Base-by-base conservation (phyloP, 2,888 invertebrate species). In the Hirtodrosophila cameraria region DNA sequence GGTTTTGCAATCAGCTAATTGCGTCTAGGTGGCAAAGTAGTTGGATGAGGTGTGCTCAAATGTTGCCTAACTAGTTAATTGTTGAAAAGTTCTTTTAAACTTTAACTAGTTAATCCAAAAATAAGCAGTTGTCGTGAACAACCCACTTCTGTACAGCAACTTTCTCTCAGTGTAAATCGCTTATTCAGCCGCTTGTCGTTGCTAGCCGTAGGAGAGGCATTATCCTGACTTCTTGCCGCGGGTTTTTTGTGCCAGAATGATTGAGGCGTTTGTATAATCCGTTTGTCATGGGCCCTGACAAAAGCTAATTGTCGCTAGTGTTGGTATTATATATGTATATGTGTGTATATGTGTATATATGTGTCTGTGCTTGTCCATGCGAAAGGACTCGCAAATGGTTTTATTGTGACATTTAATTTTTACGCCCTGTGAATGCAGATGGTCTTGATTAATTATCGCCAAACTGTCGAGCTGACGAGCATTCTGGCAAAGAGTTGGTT, bases 231-330 rank as follows among this genome's bases (percentile, higher is more conserved):
- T 63, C 65, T 66, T 72, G 72, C 77, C 75, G 68, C 72, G 77
- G 48, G 38, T 42, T 54, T 66, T 60, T 48, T 63, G 59, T 62
- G 54, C 35, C 68, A 53, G 55, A 76, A 79, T 72, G 76, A 79
- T 82, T 82, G 79, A 79, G 71, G 72, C 79, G 77, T 82, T 81
- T 71, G 67, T 70, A 66, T 79, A 82, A 82, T 82, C 77, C 79
- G 79, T 79, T 73, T 82, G 82, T 79, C 82, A 79, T 70, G 76
- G 66, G 70, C 70, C 67, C 63, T 66, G 81, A 74, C 79, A 73
- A 73, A 73, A 75, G 81, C 81, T 82, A 81, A 82, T 82, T 82
- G 81, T 79, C 71, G 60, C 62, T 66, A 50, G 61, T 64, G 58
- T 54, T 50, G 43, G 41, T 55, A 23, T 35, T 35, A 16, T 9